phyloP scores from a whole-genome alignment of 2,888 invertebrate genomes.

The Tryphoninae sp. region DNA sequence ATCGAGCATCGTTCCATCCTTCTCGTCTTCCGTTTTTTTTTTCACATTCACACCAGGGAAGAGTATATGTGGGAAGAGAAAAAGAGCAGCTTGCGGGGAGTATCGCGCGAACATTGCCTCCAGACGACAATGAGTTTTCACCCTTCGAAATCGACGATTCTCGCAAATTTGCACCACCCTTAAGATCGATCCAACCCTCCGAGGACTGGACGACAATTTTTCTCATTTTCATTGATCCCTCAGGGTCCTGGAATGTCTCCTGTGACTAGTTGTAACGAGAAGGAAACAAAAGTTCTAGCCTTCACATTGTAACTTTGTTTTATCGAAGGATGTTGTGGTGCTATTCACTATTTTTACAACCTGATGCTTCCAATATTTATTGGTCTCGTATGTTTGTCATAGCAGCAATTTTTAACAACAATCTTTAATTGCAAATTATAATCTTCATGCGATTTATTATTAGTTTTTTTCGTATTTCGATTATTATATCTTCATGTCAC shows the following conservation, averaged over 20 bases:
- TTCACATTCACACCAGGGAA: slow-evolving; percentile 49
- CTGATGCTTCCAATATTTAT: slow-evolving; percentile 13
- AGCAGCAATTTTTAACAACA: neutral
- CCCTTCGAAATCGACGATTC: slow-evolving; percentile 42
- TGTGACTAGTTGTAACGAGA: neutral
- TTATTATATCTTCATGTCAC: neutral
- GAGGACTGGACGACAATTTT: neutral
- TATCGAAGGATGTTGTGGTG: neutral
- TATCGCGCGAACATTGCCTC: slow-evolving; percentile 24
- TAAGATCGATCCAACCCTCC: neutral
- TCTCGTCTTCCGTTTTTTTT: slow-evolving; percentile 11
- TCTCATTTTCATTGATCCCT: slow-evolving; percentile 35
- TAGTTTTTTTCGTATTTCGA: neutral
- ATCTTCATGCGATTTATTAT: neutral
- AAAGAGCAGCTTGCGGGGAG: slow-evolving; percentile 26
- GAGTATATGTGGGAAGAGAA: neutral
- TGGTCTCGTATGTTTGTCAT: neutral
- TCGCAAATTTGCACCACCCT: slow-evolving; percentile 17
- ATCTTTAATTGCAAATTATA: too few relatives aligned
- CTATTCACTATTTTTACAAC: neutral
- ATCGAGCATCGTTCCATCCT: slow-evolving; percentile 44
- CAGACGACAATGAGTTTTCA: slow-evolving; percentile 45
- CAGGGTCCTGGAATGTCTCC: neutral
- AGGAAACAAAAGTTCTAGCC: neutral
- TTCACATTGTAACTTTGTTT: slow-evolving; percentile 22